These are phyloP conservation scores for Azorinus chamasolen DNA, from an alignment of 2,888 invertebrate species.

Conservation along the genomic window DNA sequence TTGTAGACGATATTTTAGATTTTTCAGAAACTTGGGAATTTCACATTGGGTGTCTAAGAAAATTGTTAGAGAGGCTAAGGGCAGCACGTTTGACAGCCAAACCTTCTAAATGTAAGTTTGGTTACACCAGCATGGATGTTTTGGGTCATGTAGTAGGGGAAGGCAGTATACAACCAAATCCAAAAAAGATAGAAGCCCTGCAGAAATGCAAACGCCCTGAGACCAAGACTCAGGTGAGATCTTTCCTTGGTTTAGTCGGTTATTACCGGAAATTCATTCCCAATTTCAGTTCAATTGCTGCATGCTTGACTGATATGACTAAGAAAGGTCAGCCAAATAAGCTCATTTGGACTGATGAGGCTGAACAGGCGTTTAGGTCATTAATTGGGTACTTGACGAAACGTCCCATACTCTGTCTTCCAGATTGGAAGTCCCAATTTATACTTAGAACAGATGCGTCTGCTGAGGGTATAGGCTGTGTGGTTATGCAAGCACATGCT, in stretches of 20 bases:
- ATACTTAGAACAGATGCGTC: conserved; percentile 22
- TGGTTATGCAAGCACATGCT: neutral
- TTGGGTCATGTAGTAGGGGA: conserved; percentile 41
- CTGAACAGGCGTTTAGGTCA: conserved; percentile 17
- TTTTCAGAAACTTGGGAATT: conserved; percentile 51
- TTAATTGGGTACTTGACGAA: conserved; percentile 10
- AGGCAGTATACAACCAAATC: conserved; percentile 1
- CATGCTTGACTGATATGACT: conserved; percentile 57
- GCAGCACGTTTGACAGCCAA: conserved; percentile 50
- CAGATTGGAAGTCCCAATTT: conserved; percentile 16
- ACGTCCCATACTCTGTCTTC: conserved; percentile 20
- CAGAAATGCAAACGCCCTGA: conserved; percentile 10
- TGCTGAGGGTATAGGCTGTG: neutral
- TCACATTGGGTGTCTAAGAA: conserved; percentile 34
- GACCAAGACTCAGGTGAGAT: conserved; percentile 21
- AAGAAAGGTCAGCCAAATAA: conserved; percentile 34
- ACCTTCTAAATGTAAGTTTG: conserved; percentile 40
- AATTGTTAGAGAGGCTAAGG: conserved; percentile 38
- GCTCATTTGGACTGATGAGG: conserved; percentile 15
- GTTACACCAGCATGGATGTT: conserved; percentile 11
- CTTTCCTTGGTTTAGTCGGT: conserved; percentile 41
- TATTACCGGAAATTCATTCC: conserved; percentile 52
- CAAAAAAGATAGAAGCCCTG: conserved; percentile 27
- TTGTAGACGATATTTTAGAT: conserved; percentile 55
- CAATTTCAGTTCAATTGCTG: conserved; percentile 52